These are phyloP conservation scores for Mesochorus sp. DNA, from an alignment of 2,888 invertebrate genomes.

Conservation along the genomic window DNA sequence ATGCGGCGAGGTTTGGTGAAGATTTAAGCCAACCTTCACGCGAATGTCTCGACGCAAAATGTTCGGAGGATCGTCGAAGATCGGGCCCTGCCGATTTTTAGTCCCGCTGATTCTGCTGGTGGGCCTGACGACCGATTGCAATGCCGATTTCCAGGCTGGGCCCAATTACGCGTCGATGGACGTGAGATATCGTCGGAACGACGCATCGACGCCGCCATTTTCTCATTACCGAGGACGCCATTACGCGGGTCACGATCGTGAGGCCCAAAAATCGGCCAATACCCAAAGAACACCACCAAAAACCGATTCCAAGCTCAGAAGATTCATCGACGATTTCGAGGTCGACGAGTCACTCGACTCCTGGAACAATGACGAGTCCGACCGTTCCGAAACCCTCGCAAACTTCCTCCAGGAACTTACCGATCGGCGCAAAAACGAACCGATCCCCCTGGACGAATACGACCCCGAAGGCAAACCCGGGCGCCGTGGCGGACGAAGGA, in stretches of 20 bases:
- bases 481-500: conserved; percentile 76
- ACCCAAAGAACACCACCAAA: conserved; percentile 3
- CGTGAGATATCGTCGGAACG: neutral
- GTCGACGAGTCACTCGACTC: conserved; percentile 43
- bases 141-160: neutral
- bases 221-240: neutral
- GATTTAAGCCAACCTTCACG: no score
- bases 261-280: neutral
- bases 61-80: no score
- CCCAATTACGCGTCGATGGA: neutral
- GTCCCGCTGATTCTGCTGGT: no score
- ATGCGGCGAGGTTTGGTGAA: no score
- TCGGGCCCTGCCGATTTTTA: no score
- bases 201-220: neutral
- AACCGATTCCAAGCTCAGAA: conserved; percentile 20
- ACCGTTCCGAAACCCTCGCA: conserved; percentile 16
- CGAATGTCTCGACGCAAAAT: no score
- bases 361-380: conserved; percentile 26
- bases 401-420: conserved; percentile 39
- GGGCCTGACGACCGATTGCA: no score
- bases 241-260: neutral
- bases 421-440: no score
- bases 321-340: conserved; percentile 51
- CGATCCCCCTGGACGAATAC: neutral
- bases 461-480: conserved; percentile 3